phyloP scores from a whole-genome alignment of 1,140 invertebrate species.

The Homalodisca vitripennis region DNA sequence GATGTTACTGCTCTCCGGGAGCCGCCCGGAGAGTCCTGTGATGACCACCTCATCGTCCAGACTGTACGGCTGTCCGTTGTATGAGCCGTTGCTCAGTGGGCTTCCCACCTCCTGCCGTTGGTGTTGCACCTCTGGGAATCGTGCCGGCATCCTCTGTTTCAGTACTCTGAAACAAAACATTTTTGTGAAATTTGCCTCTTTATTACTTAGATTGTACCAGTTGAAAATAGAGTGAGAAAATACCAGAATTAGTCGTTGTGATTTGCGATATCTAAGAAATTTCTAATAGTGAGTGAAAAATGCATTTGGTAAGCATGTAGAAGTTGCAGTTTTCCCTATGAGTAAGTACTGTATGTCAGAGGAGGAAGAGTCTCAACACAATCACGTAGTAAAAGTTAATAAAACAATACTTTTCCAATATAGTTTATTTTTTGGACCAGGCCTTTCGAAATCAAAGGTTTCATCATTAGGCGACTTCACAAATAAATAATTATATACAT shows the following conservation, averaged over 20 bases:
- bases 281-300: not conserved
- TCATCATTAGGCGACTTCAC: no score
- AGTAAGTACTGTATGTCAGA: not conserved
- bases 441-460: no score
- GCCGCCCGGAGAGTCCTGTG: conserved; percentile 83
- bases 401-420: no score
- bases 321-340: not conserved
- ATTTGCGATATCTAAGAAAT: not conserved
- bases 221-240: not conserved
- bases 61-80: conserved; percentile 37
- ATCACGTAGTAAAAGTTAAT: no score
- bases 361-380: no score
- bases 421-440: no score
- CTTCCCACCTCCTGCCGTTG: conserved; percentile 29
- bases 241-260: not conserved
- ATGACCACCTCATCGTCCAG: conserved; percentile 78
- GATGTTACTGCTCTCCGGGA: conserved; percentile 84
- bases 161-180: not conserved
- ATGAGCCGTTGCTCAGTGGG: not conserved
- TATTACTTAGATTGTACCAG: no score
- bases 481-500: no score
- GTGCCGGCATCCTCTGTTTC: conserved; percentile 57
- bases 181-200: no score
- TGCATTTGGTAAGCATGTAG: not conserved
- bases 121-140: conserved; percentile 51